Conservation (phyloP, 2,113 vertebrate species). For the Vidua chalybeata region DNA sequence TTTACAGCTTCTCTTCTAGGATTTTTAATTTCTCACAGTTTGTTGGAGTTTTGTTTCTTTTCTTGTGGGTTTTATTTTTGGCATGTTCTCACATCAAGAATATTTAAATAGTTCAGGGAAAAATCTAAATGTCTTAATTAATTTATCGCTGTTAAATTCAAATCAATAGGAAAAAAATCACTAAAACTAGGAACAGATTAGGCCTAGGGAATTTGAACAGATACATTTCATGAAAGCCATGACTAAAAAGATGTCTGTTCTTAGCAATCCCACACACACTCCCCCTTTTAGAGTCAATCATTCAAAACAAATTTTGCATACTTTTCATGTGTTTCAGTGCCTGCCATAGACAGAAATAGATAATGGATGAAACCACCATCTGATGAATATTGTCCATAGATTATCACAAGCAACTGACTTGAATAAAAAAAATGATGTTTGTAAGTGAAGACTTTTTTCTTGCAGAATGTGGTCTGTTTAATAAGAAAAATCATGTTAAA, state of each 20-base stretch:
- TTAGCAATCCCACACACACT: not conserved
- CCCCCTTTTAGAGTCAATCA: slow-evolving; percentile 13
- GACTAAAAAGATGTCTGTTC: slow-evolving; percentile 28
- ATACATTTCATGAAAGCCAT: slow-evolving; percentile 36
- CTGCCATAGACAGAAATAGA: slow-evolving; percentile 33
- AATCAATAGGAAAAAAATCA: not conserved
- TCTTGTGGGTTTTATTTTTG: not conserved
- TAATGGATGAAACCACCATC: slow-evolving; percentile 20
- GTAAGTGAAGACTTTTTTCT: not conserved
- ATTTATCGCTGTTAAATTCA: slow-evolving; percentile 21
- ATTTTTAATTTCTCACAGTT: not conserved
- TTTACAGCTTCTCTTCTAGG: not conserved
- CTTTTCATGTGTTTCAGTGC: slow-evolving; percentile 44
- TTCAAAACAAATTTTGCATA: slow-evolving; percentile 57
- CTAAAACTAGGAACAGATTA: not conserved
- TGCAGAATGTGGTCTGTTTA: not conserved
- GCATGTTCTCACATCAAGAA: not conserved
- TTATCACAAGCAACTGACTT: not conserved
- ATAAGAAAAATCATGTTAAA: not conserved
- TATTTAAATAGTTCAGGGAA: slow-evolving; percentile 10
- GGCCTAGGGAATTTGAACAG: not conserved
- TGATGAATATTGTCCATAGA: slow-evolving; percentile 41
- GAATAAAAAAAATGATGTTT: slow-evolving; percentile 2
- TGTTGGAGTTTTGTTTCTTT: not conserved
- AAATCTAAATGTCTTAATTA: not conserved